A percentile compares a stretch with the other conserved stretches of the same genome.
Evolutionary conservation across 2,888 invertebrate species (phyloP).

Genomic region (Hydraecia micacea): DNA sequence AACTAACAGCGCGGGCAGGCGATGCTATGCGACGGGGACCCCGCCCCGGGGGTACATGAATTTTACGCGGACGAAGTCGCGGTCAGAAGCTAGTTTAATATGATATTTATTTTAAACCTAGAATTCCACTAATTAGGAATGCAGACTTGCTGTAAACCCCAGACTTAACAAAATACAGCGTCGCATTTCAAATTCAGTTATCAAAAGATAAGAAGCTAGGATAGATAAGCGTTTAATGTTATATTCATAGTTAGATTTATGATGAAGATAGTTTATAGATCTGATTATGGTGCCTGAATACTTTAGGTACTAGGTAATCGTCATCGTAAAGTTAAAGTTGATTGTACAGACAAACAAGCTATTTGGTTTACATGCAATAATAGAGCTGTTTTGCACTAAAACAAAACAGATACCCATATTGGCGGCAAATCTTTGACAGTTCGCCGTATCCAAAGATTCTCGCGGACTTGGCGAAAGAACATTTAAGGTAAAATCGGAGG

Average conservation of each 20-base stretch:
- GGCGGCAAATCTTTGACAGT: too few relatives aligned
- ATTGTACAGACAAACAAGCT: not conserved
- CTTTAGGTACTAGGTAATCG: not conserved
- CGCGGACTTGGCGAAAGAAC: too few relatives aligned
- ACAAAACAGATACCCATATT: too few relatives aligned
- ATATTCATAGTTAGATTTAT: constrained; percentile 55
- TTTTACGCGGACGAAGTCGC: too few relatives aligned
- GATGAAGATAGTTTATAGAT: constrained; percentile 34
- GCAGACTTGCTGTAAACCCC: constrained; percentile 4
- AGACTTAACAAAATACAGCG: constrained; percentile 9
- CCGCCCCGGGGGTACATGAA: too few relatives aligned
- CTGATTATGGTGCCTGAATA: constrained; percentile 45
- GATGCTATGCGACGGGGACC: too few relatives aligned
- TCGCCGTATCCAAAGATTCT: too few relatives aligned
- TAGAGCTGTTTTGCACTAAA: not conserved
- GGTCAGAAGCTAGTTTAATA: not conserved
- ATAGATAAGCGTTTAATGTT: constrained; percentile 46
- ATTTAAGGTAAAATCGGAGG: not conserved
- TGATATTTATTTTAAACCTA: not conserved
- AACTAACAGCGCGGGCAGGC: too few relatives aligned
- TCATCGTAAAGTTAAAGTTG: constrained; percentile 22
- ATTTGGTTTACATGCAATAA: not conserved
- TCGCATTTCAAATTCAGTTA: constrained; percentile 37
- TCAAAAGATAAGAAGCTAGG: constrained; percentile 40
- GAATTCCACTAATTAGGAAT: constrained; percentile 24